Conservation (phyloP, 2,113 vertebrate species). For the Coptodon bakossiorum region DNA sequence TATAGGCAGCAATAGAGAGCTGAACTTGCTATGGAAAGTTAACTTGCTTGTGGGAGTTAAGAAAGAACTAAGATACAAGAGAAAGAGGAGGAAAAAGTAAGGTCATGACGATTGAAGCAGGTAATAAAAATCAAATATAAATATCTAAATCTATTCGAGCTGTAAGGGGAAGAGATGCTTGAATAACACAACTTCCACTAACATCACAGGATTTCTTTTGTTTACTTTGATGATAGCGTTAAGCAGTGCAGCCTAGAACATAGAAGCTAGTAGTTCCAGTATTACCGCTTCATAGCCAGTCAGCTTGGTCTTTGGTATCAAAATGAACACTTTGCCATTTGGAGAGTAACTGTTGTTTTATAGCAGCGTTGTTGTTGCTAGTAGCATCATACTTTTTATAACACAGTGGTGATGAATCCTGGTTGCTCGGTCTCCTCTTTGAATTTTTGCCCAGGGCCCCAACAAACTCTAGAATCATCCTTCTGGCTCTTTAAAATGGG, state of each 20-base stretch:
- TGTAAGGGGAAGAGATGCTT: background rate
- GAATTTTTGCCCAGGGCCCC: background rate
- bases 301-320: background rate
- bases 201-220: background rate
- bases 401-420: background rate
- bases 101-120: background rate
- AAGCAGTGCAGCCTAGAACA: background rate
- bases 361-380: too few species aligned
- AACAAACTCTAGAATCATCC: background rate
- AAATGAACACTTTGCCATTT: background rate
- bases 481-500: background rate
- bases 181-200: background rate
- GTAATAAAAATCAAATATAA: background rate
- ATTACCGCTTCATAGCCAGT: background rate
- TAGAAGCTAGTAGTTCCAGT: rapidly evolving
- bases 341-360: background rate
- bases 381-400: background rate
- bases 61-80: background rate
- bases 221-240: background rate
- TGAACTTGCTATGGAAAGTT: background rate
- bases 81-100: background rate
- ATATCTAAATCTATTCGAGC: background rate
- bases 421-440: background rate
- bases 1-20: background rate
- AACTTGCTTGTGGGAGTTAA: background rate